Evolutionary conservation across 2,797 vertebrate genomes (phyloP), one percentile per base, ranked within the genome.

Genomic region (Phoeniculus purpureus): DNA sequence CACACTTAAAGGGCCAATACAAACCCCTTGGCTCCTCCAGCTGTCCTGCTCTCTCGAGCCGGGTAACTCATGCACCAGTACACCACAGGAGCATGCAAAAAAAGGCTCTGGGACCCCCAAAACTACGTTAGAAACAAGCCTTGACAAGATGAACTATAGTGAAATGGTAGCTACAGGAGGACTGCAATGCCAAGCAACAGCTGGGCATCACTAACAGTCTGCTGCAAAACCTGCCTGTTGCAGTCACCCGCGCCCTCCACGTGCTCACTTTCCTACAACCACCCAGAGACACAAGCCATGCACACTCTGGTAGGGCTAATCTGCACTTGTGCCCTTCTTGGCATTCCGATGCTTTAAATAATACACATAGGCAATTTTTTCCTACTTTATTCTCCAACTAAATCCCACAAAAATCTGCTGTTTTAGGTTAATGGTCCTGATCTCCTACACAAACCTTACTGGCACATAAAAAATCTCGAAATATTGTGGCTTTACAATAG

Each of bases 71-170:
- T 45, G 92, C 10, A 47, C 82, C 65, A 96, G 75, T 71, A 78
- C 14, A 20, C 81, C 83, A 93, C 60, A 92, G 94, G 87, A 96
- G 81, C 90, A 89, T 85, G 89, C 0, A 10, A 95, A 96, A 96
- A 95, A 78, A 94, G 88, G 72, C 81, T 93, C 66, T 83, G 67
- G 70, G 91, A 87, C 1, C 21, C 89, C 32, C 8, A 74, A 87
- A 93, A 84, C 62, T 87, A 75, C 31, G 2, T 95, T 96, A 91
- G 90, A 43, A 97, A 95, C 61, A 91, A 91, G 52, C 34, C 85
- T 95, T 40, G 61, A 89, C 72, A 95, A 90, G 88, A 88, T 65
- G 54, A 1, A 50, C 80, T 72, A 54, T 67, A 93, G 83, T n/a
- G 64, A 91, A 95, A 92, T 12, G 60, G 84, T 73, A 93, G 84